These are phyloP conservation scores for Seira musarum DNA, from an alignment of 2,888 invertebrate genomes.

Conservation along the genomic window DNA sequence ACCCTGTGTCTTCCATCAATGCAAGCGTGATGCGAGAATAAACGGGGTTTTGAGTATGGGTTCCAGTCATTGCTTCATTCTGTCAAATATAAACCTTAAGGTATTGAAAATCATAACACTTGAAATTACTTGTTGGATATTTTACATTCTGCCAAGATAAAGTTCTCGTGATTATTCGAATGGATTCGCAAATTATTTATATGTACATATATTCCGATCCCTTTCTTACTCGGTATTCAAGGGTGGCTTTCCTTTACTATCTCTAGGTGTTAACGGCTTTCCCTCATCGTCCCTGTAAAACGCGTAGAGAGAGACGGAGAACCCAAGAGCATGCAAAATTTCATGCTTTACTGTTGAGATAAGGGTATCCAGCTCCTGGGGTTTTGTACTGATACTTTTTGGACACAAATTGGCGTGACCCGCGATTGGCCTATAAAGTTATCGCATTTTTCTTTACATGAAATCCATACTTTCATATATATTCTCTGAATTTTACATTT, in stretches of 20 bases:
- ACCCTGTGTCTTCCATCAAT: slow-evolving; percentile 98
- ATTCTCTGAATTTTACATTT: not conserved
- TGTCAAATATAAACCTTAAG: too few species aligned
- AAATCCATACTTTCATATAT: too few species aligned
- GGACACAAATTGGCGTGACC: slow-evolving; percentile 99
- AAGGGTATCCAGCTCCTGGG: slow-evolving; percentile 91
- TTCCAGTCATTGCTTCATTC: slow-evolving; percentile 99
- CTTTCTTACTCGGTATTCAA: slow-evolving; percentile 86
- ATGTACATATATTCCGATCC: not conserved
- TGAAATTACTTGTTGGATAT: not conserved
- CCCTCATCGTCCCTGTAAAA: slow-evolving; percentile 95
- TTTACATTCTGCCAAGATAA: slow-evolving; percentile 2
- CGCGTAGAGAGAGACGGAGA: slow-evolving; percentile 96
- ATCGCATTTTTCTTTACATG: not conserved
- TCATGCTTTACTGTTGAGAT: slow-evolving; percentile 98
- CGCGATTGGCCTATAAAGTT: slow-evolving; percentile 87
- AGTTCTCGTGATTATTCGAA: not conserved
- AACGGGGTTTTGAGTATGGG: slow-evolving; percentile 97
- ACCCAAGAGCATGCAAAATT: slow-evolving; percentile 97
- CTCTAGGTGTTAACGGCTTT: slow-evolving; percentile 85
- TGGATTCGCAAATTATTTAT: too few species aligned
- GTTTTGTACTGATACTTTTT: slow-evolving; percentile 90
- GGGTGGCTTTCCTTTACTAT: slow-evolving; percentile 90
- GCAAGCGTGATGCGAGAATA: slow-evolving; percentile 96
- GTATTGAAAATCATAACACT: not conserved